Evolutionary conservation across 2,113 vertebrate genomes (phyloP), one percentile per base, ranked within the genome.

Genomic region (Chaetops frenatus): DNA sequence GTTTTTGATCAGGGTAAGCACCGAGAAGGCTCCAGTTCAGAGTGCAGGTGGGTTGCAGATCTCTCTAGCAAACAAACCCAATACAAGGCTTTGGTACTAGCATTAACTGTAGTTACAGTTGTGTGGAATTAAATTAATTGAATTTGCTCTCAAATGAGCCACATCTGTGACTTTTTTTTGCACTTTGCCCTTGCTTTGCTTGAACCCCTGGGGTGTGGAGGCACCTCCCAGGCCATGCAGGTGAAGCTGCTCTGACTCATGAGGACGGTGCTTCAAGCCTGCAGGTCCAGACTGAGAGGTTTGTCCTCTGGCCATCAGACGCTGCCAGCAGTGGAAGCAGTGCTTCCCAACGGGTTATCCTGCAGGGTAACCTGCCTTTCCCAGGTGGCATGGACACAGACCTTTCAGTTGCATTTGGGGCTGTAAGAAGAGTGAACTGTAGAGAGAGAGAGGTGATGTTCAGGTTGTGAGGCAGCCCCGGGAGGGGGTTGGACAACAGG

Each of bases 211-310:
- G n/a, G 45, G 48, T 8, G 7, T 36, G 51, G 47, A 78, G 28
- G 6, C 11, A 9, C 15, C 12, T 53, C 19, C 28, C 58, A 78
- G 36, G 28, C 36, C 5, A 0, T 7, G 15, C 14, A 80, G 53
- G 28, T 0, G 1, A 64, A 45, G 24, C 36, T 57, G 29, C 54
- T 56, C 45, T 22, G 45, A 31, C 17, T 48, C 31, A 2, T 3
- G 28, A 13, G 45, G 24, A 33, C 0, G 0, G 31, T 53, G 22
- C 24, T 61, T 66, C n/a, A 73, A 11, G 78, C 12, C 31, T 9
- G 1, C 31, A 48, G 24, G 40, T 31, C 24, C 42, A 61, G 36
- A 10, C 8, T 18, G 6, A 28, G 24, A 44, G 11, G 3, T 78
- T 61, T 87, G 31, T 18, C 9, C 29, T 60, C 50, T 36, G 54